Conservation (phyloP, 2,888 invertebrate species). For the Watsonalla cultraria region DNA sequence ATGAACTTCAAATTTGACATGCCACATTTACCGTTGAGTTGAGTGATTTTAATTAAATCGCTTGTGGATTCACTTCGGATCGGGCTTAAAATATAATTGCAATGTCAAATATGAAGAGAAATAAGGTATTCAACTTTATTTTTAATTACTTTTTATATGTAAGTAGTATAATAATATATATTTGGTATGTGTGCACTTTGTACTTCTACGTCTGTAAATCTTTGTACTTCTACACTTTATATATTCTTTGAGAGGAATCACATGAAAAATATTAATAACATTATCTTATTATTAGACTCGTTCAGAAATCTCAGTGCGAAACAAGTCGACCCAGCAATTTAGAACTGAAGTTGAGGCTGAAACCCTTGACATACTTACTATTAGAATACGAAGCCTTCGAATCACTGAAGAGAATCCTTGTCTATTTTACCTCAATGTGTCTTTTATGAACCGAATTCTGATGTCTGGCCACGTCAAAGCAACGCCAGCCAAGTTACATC, state of each 20-base stretch:
- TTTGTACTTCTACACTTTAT: not conserved
- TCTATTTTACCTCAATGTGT: conserved; percentile 38
- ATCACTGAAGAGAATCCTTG: conserved; percentile 35
- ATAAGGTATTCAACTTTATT: not conserved
- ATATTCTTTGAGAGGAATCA: not conserved
- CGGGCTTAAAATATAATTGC: not conserved
- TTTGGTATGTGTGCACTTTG: too few relatives aligned
- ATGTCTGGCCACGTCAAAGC: conserved; percentile 39
- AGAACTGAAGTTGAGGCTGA: conserved; percentile 24
- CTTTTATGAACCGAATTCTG: conserved; percentile 49
- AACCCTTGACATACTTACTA: conserved; percentile 35
- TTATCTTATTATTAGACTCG: conserved; percentile 11
- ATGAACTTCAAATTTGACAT: too few relatives aligned
- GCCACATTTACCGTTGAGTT: too few relatives aligned
- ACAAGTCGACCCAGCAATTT: conserved; percentile 21
- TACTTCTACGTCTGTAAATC: too few relatives aligned
- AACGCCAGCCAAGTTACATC: conserved; percentile 23
- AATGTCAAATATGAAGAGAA: not conserved
- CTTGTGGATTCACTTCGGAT: too few relatives aligned
- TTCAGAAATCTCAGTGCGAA: conserved; percentile 27
- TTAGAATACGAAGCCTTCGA: conserved; percentile 43
- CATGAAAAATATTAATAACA: not conserved
- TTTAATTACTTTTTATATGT: not conserved
- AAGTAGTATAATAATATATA: too few relatives aligned
- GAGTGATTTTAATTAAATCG: too few relatives aligned